Conservation (phyloP, 2,113 vertebrate species). For the Xiphias gladius region DNA sequence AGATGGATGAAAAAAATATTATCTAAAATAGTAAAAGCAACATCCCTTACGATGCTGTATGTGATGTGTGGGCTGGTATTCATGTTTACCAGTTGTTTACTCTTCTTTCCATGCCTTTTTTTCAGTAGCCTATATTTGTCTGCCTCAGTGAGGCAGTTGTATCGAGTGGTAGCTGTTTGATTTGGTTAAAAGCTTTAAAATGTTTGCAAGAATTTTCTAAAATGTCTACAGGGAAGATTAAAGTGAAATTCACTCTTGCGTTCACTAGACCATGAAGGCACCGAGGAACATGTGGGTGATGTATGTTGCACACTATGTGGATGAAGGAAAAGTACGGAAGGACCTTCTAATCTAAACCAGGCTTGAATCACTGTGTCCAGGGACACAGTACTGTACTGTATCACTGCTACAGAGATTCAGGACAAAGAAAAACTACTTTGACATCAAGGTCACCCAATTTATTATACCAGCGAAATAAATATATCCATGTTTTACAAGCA, state of each 20-base stretch:
- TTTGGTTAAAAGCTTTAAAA: background rate
- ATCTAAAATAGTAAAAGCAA: background rate
- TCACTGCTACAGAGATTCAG: background rate
- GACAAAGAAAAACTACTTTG: background rate
- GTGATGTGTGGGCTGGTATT: too few species aligned
- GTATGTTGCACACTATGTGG: background rate
- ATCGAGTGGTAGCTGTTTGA: background rate
- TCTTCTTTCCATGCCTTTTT: background rate
- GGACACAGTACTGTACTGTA: background rate
- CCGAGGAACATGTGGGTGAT: background rate
- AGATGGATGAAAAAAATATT: background rate
- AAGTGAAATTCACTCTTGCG: background rate
- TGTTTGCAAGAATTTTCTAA: background rate
- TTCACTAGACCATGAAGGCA: background rate
- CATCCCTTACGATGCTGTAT: too few species aligned
- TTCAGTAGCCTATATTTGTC: background rate
- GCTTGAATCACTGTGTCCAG: background rate
- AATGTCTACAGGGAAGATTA: background rate
- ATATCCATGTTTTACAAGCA: background rate
- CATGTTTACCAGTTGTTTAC: too few species aligned
- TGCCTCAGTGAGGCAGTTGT: background rate
- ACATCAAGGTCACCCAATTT: background rate
- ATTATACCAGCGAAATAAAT: background rate
- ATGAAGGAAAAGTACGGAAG: background rate
- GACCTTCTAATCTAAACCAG: background rate